Base-by-base conservation (phyloP, 2,888 invertebrate species). In the Nysson spinosus region DNA sequence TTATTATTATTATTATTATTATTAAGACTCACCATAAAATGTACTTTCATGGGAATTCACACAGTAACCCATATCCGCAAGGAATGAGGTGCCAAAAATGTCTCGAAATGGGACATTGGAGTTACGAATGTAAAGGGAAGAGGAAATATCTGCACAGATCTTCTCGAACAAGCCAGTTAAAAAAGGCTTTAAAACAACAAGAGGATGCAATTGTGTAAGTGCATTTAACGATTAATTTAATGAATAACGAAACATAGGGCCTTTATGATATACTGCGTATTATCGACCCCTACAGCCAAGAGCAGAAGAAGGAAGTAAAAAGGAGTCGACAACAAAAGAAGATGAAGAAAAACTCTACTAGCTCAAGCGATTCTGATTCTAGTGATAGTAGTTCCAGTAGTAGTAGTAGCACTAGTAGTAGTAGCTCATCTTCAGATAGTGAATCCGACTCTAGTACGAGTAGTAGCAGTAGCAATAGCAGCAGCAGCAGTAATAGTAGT, bases 41-140 rank as follows among this genome's bases (percentile, higher is more conserved):
- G 17, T 28, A 42, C 7, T 55, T 37, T 39, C 51, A 12, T 14
- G 20, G 9, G n/a, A 19, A 32, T 30, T 56, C 65, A 61, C 3
- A n/a, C 32, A 86, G 87, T 28, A 81, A 84, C 74, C 79, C 86
- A n/a, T 93, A 92, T 85, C 93, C 94, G 0, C 92, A 93, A 86
- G 93, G 93, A 7, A 91, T 94, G 62, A 91, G 95, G 17, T 98
- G 97, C 85, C 97, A 97, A 86, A 97, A 97, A 88, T 98, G 97
- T 83, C 88, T 97, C 42, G 94, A 96, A 87, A 92, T 92, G 82
- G 97, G 97, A 0, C 97, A 98, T 85, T 98, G 96, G 96, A 96
- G 96, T 62, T 98, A 95, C 81, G 95, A 97, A 87, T 98, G 97
- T 84, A 95, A 92, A 74, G 94, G 94, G 9, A 96, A 97, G 87